A percentile compares a stretch with the other conserved stretches of the same genome.
Conservation (phyloP, 2,888 invertebrate species). For the Poecilobothrus nobilitatus region DNA sequence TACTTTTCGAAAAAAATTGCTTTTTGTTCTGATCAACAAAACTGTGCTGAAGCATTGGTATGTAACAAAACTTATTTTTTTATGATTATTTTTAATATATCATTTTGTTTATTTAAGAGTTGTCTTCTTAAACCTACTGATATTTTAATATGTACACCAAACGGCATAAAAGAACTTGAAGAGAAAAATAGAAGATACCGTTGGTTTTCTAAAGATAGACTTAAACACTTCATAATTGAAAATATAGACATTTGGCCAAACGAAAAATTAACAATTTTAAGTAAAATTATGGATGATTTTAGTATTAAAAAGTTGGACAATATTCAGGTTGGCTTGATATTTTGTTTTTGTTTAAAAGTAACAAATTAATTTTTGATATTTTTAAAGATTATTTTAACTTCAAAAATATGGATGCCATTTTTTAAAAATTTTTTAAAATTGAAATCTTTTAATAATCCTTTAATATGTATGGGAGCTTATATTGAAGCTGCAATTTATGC, state of each 20-base stretch:
- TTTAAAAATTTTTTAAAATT: slow-evolving; percentile 49
- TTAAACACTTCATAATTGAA: slow-evolving; percentile 62
- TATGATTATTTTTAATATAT: background rate
- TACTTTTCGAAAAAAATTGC: slow-evolving; percentile 31
- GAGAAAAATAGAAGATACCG: slow-evolving; percentile 18
- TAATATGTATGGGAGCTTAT: slow-evolving; percentile 61
- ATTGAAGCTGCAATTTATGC: slow-evolving; percentile 69
- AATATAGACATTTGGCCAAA: slow-evolving; percentile 57
- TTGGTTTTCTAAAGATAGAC: slow-evolving; percentile 51
- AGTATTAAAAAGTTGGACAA: background rate
- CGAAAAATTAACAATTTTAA: slow-evolving; percentile 39
- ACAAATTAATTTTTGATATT: background rate
- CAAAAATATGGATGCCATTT: slow-evolving; percentile 55
- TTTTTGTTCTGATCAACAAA: background rate
- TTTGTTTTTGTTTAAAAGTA: background rate
- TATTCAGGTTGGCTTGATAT: slow-evolving; percentile 29
- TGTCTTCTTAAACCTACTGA: background rate
- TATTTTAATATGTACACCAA: slow-evolving; percentile 5
- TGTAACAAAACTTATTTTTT: background rate
- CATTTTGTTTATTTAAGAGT: background rate
- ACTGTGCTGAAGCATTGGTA: slow-evolving; percentile 7
- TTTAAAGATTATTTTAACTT: slow-evolving; percentile 53
- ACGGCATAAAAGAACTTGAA: background rate
- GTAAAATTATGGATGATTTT: background rate
- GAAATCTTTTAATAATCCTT: slow-evolving; percentile 50